Evolutionary conservation across 2,888 invertebrate genomes (phyloP), one percentile per base, ranked within the genome.

Genomic region (Diachrysia chrysitis): DNA sequence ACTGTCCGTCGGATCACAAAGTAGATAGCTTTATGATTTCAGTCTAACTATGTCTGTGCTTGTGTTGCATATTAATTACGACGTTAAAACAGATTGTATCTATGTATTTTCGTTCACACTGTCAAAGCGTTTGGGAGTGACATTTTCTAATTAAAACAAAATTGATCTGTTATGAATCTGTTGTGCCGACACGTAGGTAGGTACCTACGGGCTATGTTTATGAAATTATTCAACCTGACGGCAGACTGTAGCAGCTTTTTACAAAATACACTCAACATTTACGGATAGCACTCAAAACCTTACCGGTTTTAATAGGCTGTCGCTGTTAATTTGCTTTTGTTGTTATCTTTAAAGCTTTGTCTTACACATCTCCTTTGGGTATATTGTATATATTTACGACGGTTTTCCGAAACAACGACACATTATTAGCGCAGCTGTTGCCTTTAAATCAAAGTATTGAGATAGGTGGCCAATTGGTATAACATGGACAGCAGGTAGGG

Each of bases 111-210:
- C 74, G 58, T 60, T 63, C 29, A 73, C 60, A 63, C 66, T 69
- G 65, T 78, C 71, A 78, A 74, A 74, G 62, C 66, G 58, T 69
- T 78, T 56, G 35, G 57, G 57, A 69, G 66, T 78, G 79, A 78
- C 79, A 74, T 68, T 81, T 74, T 76, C 57, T 75, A 78, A 76
- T 76, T 78, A 76, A 79, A 66, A 46, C 61, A 63, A 66, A 78
- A 76, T 76, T 74, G 65, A 79, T 78, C 61, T 74, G 75, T 66
- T 74, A 59, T 78, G 66, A 76, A 74, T 76, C 61, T 74, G 69
- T 64, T 17, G 21, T 64, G 61, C 63, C 75, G 61, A 32, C 55
- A 57, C 21, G 51, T 54, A 48, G 19, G 48, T 51, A n/a, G n/a
- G 42, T n/a, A 42, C 42, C 25, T n/a, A 57, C 12, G 35, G 25